Percentiles rank a stretch among this genome's conserved stretches.
Conservation (phyloP, 2,113 vertebrate species). For the Willisornis vidua region DNA sequence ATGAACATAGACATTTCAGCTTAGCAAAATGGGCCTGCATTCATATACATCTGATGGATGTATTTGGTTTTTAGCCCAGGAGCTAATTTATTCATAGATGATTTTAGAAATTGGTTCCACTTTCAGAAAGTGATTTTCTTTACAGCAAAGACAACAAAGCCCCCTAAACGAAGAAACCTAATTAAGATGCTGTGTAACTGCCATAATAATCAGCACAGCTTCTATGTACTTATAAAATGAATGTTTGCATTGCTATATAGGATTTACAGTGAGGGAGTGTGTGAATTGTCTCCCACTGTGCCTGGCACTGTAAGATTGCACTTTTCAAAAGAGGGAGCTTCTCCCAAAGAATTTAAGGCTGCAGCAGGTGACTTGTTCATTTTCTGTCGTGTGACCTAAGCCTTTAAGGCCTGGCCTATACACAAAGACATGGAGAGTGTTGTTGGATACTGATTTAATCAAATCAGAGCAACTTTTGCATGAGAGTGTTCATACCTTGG, state of each 20-base stretch:
- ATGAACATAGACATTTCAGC: background rate
- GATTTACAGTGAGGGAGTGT: background rate
- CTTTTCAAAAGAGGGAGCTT: background rate
- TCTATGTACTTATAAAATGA: background rate
- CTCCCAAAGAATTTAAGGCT: background rate
- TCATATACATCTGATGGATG: background rate
- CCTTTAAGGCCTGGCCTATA: background rate
- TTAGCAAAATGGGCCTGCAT: background rate
- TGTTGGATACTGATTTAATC: constrained; percentile 17
- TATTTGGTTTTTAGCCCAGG: background rate
- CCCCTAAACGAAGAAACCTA: background rate
- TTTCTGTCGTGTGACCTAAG: background rate
- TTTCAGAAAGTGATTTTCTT: constrained; percentile 4
- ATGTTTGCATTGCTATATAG: background rate
- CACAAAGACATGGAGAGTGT: background rate
- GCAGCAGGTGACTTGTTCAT: background rate
- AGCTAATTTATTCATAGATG: background rate
- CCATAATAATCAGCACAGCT: background rate
- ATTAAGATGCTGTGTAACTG: background rate
- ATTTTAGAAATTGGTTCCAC: constrained; percentile 30
- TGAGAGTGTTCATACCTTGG: background rate
- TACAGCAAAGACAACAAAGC: background rate
- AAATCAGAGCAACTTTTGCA: constrained; percentile 1
- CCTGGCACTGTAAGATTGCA: background rate
- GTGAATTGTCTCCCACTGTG: background rate